phyloP scores from a whole-genome alignment of 2,888 invertebrate species.

The Epinotia ramella region DNA sequence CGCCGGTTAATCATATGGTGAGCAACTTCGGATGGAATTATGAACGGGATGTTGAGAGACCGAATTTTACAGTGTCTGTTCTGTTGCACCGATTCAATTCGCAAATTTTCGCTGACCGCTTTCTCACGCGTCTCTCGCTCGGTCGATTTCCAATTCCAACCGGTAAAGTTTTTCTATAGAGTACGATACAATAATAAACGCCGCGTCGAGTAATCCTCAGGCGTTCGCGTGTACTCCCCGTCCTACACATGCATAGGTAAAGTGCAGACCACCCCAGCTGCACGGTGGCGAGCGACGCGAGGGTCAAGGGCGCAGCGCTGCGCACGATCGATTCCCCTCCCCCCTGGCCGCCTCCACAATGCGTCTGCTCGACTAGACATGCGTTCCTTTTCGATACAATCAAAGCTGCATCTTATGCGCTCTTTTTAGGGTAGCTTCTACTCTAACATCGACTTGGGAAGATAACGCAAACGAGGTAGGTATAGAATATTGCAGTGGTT shows the following conservation, averaged over 20 bases:
- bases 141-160: conserved; percentile 26
- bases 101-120: conserved; percentile 30
- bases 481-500: conserved; percentile 37
- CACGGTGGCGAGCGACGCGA: conserved; percentile 55
- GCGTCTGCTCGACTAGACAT: conserved; percentile 61
- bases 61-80: not conserved
- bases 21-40: conserved; percentile 10
- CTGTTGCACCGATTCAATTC: conserved; percentile 9
- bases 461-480: not conserved
- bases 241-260: conserved; percentile 44
- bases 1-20: conserved; percentile 14
- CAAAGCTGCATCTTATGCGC: conserved; percentile 36
- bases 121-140: conserved; percentile 26
- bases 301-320: conserved; percentile 74
- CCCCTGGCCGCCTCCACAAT: conserved; percentile 46
- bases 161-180: conserved; percentile 20
- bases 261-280: conserved; percentile 44
- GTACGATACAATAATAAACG: conserved; percentile 3
- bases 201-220: not conserved
- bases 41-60: conserved; percentile 6
- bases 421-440: conserved; percentile 14
- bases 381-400: conserved; percentile 37
- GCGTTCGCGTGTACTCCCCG: conserved; percentile 48
- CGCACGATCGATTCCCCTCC: conserved; percentile 52
- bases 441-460: not conserved